Evolutionary conservation across 2,113 vertebrate genomes (phyloP).

Genomic region (Engraulis encrasicolus): DNA sequence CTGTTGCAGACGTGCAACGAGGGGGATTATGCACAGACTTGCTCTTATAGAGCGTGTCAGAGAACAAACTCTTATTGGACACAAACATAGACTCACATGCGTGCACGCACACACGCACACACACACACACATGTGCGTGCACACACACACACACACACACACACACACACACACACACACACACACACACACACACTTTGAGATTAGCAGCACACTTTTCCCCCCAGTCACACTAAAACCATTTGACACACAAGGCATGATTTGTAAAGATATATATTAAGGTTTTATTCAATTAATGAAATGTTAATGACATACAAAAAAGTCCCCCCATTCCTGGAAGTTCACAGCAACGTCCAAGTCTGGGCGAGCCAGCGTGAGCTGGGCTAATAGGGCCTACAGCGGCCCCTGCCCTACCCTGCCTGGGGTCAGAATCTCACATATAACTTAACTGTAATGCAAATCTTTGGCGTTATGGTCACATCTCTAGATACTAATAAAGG

Average conservation of each 20-base stretch:
- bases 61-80: background rate
- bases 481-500: constrained; percentile 61
- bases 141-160: background rate
- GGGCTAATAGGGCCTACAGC: constrained; percentile 52
- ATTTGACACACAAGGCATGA: background rate
- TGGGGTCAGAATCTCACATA: constrained; percentile 59
- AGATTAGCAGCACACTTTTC: too few species aligned
- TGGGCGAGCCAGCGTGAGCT: constrained; percentile 69
- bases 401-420: too few species aligned
- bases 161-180: background rate
- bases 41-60: constrained; percentile 32
- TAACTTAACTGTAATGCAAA: constrained; percentile 74
- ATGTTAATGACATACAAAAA: constrained; percentile 76
- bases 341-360: constrained; percentile 75
- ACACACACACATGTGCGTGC: background rate
- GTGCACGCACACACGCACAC: background rate
- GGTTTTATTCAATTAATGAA: constrained; percentile 75
- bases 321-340: constrained; percentile 69
- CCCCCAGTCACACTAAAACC: background rate
- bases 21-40: constrained; percentile 49
- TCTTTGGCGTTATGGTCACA: constrained; percentile 75
- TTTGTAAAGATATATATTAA: constrained; percentile 76
- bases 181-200: background rate
- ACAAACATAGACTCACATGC: background rate
- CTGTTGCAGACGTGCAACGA: constrained; percentile 36